A percentile compares a stretch with the other conserved stretches of the same genome.
These are phyloP conservation scores for Pipistrellus pipistrellus DNA, from an alignment of 2,797 vertebrate species.

Conservation along the genomic window DNA sequence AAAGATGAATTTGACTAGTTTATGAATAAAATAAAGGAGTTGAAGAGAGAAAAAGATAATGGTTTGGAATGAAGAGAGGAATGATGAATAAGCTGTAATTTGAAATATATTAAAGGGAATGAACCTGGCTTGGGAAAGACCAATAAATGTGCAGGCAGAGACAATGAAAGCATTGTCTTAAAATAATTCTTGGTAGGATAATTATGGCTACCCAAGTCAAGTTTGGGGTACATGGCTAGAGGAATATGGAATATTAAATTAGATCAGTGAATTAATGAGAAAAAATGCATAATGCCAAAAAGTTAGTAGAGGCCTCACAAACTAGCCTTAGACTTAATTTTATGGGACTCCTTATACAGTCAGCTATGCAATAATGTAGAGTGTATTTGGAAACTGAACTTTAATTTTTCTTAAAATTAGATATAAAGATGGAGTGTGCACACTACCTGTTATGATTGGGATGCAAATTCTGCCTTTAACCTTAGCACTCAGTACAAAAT, in stretches of 20 bases:
- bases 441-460: not conserved
- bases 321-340: constrained; percentile 38
- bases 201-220: constrained; percentile 25
- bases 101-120: constrained; percentile 1
- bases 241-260: not conserved
- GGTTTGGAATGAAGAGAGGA: not conserved
- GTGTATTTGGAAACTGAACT: not conserved
- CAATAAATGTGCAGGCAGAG: not conserved
- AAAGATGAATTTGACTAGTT: constrained; percentile 81
- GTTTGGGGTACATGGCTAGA: not conserved
- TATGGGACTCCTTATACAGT: not conserved
- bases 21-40: constrained; percentile 53
- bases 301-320: not conserved
- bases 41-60: constrained; percentile 42
- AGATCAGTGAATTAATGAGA: not conserved
- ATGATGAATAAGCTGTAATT: not conserved
- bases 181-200: not conserved
- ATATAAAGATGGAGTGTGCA: not conserved
- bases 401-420: not conserved
- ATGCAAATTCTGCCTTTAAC: not conserved
- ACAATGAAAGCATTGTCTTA: not conserved
- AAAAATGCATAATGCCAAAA: not conserved
- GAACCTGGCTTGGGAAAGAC: not conserved
- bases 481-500: not conserved
- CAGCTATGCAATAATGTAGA: not conserved